A percentile compares a stretch with the other conserved stretches of the same genome.
Conservation (phyloP, 2,113 vertebrate genomes). For the Salvelinus alpinus region DNA sequence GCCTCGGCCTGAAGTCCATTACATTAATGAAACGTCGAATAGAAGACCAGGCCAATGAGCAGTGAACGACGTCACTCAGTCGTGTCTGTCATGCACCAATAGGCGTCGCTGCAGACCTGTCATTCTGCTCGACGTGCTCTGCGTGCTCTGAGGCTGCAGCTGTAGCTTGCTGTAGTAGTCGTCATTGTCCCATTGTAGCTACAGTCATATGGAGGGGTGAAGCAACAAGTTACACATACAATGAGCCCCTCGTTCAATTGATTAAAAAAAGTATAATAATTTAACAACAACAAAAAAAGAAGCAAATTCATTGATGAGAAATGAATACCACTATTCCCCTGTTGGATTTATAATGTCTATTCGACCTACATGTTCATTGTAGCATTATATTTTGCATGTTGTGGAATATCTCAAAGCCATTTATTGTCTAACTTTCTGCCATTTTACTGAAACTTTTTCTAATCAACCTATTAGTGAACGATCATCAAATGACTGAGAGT, state of each 20-base stretch:
- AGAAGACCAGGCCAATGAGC: not conserved
- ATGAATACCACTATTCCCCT: not conserved
- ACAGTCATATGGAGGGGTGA: not conserved
- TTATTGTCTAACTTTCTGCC: not conserved
- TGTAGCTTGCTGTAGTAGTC: constrained; percentile 7
- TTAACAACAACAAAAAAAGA: not conserved
- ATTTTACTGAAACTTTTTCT: not conserved
- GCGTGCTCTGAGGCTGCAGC: constrained; percentile 1
- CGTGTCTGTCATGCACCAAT: constrained; percentile 27
- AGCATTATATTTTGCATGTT: not conserved
- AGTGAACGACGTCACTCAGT: not conserved
- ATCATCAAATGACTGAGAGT: not conserved
- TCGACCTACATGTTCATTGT: not conserved
- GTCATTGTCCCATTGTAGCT: constrained; percentile 11
- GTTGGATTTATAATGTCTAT: not conserved
- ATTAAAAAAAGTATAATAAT: not conserved
- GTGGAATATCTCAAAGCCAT: not conserved
- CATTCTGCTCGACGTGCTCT: not conserved
- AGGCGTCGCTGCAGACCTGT: constrained; percentile 68
- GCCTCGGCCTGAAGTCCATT: not conserved
- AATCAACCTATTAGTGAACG: no score
- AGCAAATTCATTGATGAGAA: not conserved
- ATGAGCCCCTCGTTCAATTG: not conserved
- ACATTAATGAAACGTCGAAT: not conserved
- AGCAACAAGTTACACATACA: not conserved